These are phyloP conservation scores for Diabrotica balteata DNA, from an alignment of 2,888 invertebrate genomes.

Conservation along the genomic window DNA sequence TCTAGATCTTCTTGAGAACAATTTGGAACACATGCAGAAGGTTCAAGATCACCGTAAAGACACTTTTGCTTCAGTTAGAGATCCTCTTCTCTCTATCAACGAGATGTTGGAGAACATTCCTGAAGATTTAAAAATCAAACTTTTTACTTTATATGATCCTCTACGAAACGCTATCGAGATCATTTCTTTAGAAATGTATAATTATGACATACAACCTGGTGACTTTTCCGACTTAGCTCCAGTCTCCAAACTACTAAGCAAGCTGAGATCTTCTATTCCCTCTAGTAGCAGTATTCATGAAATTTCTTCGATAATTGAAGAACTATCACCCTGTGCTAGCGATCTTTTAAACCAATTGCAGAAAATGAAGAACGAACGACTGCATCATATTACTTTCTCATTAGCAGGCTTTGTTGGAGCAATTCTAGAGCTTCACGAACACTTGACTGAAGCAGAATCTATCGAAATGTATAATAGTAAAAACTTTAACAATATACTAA, in stretches of 20 bases:
- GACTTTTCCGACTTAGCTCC: conserved; percentile 39
- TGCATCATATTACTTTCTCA: conserved; percentile 40
- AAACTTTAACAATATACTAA: conserved; percentile 13
- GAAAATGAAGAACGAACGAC: conserved; percentile 35
- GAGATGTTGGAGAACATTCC: conserved; percentile 47
- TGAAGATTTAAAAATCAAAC: conserved; percentile 44
- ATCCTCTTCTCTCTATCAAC: conserved; percentile 51
- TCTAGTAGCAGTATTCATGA: conserved; percentile 27
- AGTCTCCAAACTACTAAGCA: conserved; percentile 37
- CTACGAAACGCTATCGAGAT: conserved; percentile 54
- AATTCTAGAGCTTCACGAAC: conserved; percentile 33
- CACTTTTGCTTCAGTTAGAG: conserved; percentile 44
- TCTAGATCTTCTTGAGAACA: conserved; percentile 49
- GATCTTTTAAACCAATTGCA: conserved; percentile 32
- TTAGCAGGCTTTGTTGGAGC: conserved; percentile 33
- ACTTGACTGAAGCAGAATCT: conserved; percentile 9
- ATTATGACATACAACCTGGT: conserved; percentile 48
- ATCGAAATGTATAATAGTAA: neutral
- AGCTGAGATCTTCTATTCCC: conserved; percentile 37
- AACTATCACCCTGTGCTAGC: conserved; percentile 30
- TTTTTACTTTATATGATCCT: conserved; percentile 47
- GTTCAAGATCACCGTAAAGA: conserved; percentile 42
- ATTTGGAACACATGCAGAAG: conserved; percentile 48
- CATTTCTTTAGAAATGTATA: conserved; percentile 51
- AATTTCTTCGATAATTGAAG: conserved; percentile 29